Percentiles rank a stretch among this genome's conserved stretches.
Conservation (phyloP, 1,140 invertebrate genomes). For the Saccostrea glomerata region DNA sequence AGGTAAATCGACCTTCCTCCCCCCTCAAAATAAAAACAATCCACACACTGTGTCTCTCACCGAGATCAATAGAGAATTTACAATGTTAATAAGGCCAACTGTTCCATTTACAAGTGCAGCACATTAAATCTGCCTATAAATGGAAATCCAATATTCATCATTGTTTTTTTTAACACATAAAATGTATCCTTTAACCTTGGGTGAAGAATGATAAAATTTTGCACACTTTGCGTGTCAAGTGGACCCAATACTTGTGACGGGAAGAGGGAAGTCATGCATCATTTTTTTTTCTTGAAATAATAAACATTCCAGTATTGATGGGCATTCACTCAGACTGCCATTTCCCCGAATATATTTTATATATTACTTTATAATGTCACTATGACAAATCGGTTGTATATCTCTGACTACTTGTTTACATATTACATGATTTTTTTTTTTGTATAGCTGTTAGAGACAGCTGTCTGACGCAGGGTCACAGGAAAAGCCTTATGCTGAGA, state of each 20-base stretch:
- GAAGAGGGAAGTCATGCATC: neutral
- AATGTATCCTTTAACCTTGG: slow-evolving; percentile 18
- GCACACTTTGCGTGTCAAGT: slow-evolving; percentile 24
- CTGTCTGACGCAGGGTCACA: neutral
- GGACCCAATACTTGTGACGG: neutral
- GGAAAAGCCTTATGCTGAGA: neutral
- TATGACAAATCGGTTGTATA: neutral
- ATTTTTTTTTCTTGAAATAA: slow-evolving; percentile 18
- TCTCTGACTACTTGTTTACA: neutral
- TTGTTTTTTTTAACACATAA: neutral
- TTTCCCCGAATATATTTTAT: neutral
- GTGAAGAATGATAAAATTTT: neutral
- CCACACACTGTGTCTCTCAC: neutral
- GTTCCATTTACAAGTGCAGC: slow-evolving; percentile 24
- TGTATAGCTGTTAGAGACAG: neutral
- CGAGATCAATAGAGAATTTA: slow-evolving; percentile 8
- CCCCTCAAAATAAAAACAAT: neutral
- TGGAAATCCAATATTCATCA: slow-evolving; percentile 14
- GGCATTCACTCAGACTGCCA: neutral
- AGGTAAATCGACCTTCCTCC: neutral
- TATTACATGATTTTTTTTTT: neutral
- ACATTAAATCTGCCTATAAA: neutral
- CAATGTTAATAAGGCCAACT: slow-evolving; percentile 19
- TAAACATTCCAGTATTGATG: neutral
- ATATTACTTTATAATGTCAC: neutral